Base-by-base conservation (phyloP, 2,888 invertebrate species). In the Podotricha telesiphe region DNA sequence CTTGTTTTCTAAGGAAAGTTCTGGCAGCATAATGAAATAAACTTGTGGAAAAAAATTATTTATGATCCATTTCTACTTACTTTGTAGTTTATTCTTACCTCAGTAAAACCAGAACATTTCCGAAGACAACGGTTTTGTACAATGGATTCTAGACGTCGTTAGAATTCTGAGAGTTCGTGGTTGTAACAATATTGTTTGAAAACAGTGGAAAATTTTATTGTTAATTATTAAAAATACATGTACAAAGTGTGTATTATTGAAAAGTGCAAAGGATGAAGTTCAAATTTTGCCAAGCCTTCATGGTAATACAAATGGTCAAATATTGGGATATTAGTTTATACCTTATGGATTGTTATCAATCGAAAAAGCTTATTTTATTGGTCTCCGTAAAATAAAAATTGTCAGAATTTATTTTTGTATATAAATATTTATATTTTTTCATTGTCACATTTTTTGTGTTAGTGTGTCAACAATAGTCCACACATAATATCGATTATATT, bases 261-360 rank as follows among this genome's bases (percentile, higher is more conserved):
- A 61, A 47, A 67, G 61, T 67, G n/a, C 62, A 53, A 66, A 59
- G 28, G 47, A 48, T 37, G 19, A 55, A 67, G 66, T 71, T 71
- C 71, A 69, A 69, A 67, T 40, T 59, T 42, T 51, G 64, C 69
- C 67, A 69, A 51, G 15, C 19, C 37, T 50, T 20, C 1, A 62
- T 58, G 42, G 22, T 17, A 8, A 34, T 34, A 37, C 34, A 37
- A 42, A 13, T 42, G 42, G 42, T 53, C n/a, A 8, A 28, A 28
- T 53, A 28, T 34, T 55, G 17, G 28, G 11, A 22, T 22, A 6
- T 15, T 45, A 45, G 11, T 13, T n/a, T 45, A n/a, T n/a, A n/a
- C n/a, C n/a, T n/a, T n/a, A n/a, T n/a, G n/a, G n/a, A n/a, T n/a
- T n/a, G n/a, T n/a, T n/a, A 45, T 45, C 20, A 22, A 22, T 59